Conservation (phyloP, 2,797 vertebrate species). For the Danio choprae region DNA sequence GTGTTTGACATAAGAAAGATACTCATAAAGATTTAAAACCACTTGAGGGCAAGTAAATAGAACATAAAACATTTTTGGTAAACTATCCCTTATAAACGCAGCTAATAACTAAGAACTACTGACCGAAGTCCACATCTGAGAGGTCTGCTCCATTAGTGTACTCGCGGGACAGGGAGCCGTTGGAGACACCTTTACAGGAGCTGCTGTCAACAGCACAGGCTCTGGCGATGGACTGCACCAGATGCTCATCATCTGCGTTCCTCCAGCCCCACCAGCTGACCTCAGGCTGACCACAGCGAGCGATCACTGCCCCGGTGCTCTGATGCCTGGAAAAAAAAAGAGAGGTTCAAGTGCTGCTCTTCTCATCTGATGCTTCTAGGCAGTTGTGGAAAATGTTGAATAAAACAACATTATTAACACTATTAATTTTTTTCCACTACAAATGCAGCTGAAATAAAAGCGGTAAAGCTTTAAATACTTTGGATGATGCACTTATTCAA, state of each 20-base stretch:
- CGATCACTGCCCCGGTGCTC: slow-evolving; percentile 93
- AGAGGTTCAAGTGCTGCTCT: not conserved
- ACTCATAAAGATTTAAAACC: too few species aligned
- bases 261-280: slow-evolving; percentile 99
- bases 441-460: too few species aligned
- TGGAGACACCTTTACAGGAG: slow-evolving; percentile 76
- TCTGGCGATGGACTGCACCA: slow-evolving; percentile 95
- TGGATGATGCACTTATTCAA: too few species aligned
- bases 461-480: too few species aligned
- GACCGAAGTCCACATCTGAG: slow-evolving; percentile 92
- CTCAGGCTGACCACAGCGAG: slow-evolving; percentile 96
- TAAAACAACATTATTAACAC: too few species aligned
- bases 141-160: slow-evolving; percentile 85
- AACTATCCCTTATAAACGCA: too few species aligned
- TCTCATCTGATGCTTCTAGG: too few species aligned
- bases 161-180: slow-evolving; percentile 78
- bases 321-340: slow-evolving; percentile 84
- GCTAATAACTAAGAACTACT: slow-evolving; percentile 50
- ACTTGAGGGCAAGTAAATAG: too few species aligned
- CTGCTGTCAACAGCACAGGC: slow-evolving; percentile 91
- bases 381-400: too few species aligned
- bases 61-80: too few species aligned
- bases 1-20: too few species aligned
- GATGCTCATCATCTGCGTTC: slow-evolving; percentile 94
- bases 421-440: too few species aligned